phyloP scores from a whole-genome alignment of 2,797 vertebrate genomes.

The Ceyx erithaca region DNA sequence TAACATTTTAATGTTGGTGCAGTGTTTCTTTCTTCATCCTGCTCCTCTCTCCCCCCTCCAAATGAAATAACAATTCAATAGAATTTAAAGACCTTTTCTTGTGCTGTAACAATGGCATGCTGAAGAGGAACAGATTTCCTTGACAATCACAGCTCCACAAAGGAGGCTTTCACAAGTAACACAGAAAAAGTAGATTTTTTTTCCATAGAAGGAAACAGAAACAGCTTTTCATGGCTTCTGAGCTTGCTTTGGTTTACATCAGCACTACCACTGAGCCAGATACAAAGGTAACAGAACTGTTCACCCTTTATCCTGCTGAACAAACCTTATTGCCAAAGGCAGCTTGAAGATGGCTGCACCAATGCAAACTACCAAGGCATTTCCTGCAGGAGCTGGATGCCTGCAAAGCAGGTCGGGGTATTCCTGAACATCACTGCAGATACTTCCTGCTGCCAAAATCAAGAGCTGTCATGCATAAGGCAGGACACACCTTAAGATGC shows the following conservation, averaged over 20 bases:
- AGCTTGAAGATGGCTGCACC: background rate
- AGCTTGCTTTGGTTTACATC: background rate
- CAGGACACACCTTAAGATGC: background rate
- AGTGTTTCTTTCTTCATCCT: background rate
- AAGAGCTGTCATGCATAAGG: background rate
- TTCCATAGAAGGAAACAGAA: background rate
- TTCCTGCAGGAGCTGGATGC: background rate
- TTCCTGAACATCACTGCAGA: background rate
- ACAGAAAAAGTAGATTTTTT: background rate
- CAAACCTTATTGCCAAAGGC: background rate
- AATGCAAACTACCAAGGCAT: background rate
- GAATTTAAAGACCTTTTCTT: conserved; percentile 40
- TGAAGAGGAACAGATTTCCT: conserved; percentile 56
- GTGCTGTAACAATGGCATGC: background rate
- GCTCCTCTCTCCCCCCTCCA: background rate
- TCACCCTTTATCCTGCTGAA: background rate
- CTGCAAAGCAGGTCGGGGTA: background rate
- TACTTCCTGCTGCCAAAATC: background rate
- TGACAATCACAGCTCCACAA: conserved; percentile 32
- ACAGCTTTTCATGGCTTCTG: background rate
- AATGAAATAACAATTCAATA: conserved; percentile 11
- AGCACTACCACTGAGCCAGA: background rate
- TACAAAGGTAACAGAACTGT: background rate
- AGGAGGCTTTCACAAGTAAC: background rate
- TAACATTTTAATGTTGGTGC: background rate